Percentiles rank a stretch among this genome's conserved stretches.
phyloP scores from a whole-genome alignment of 2,113 vertebrate genomes.

The Anhinga anhinga region DNA sequence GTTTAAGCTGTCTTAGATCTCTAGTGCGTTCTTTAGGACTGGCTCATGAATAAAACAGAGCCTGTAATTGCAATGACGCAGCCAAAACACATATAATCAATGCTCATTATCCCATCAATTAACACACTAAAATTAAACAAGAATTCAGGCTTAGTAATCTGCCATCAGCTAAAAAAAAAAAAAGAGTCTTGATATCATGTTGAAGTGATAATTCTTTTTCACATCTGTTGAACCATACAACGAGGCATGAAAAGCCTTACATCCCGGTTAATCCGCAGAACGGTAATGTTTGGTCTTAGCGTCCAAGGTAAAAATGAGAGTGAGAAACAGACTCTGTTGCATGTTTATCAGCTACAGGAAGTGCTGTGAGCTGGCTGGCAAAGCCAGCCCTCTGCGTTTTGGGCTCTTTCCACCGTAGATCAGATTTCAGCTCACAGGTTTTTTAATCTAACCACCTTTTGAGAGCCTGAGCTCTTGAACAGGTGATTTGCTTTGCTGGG shows the following conservation, averaged over 20 bases:
- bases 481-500: constrained; percentile 8
- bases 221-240: constrained; percentile 23
- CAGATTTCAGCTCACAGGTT: not conserved
- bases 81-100: constrained; percentile 57
- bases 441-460: not conserved
- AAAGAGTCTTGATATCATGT: not conserved
- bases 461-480: not conserved
- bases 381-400: not conserved
- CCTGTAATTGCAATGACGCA: constrained; percentile 56
- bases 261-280: not conserved
- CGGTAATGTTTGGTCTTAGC: not conserved
- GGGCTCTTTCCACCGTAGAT: not conserved
- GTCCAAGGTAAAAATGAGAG: not conserved
- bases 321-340: not conserved
- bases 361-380: not conserved
- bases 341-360: not conserved
- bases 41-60: constrained; percentile 70
- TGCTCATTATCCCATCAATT: constrained; percentile 68
- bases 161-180: constrained; percentile 10
- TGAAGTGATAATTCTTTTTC: constrained; percentile 50
- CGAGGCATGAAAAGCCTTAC: not conserved
- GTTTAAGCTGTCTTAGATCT: constrained; percentile 55
- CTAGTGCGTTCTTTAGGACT: constrained; percentile 34
- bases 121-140: constrained; percentile 70
- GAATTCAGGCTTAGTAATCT: constrained; percentile 60